Base-by-base conservation (phyloP, 2,797 vertebrate species). In the Uromys caudimaculatus region DNA sequence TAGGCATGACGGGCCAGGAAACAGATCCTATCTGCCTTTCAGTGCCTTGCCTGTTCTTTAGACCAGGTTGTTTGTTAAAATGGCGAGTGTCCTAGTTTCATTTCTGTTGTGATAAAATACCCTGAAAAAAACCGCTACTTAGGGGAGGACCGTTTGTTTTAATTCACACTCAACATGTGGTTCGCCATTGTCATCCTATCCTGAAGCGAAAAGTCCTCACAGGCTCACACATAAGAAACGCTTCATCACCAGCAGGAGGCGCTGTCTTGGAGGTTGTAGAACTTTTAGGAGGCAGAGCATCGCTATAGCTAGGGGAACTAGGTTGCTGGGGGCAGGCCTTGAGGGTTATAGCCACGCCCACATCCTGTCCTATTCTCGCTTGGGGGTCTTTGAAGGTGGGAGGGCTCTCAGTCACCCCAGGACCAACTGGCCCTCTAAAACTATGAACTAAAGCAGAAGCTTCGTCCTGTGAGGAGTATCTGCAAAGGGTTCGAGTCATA, bases 171-270 rank as follows among this genome's bases (percentile, higher is more conserved):
- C 41, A 47, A 23, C 29, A 35, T 7, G 4, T 2, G 24, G 60
- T 64, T 84, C 1, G 0, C 41, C 5, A 0, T 21, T 32, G 1
- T 47, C 21, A 14, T 7, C 2, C 32, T 12, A 27, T 69, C 47
- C 83, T 1, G n/a, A 13, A 58, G 24, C 1, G 8, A 71, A 71
- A 54, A 17, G 85, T 27, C 50, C 64, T 54, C 86, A 75, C 3
- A 0, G 69, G 86, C 16, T 58, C 69, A 29, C n/a, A 10, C 0
- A 13, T 24, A 38, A 27, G 8, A 5, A 73, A 38, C 11, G 54
- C 35, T 56, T 54, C 24, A 2, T 19, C 50, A 87, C 47, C 85
- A 73, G n/a, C 50, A 71, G 67, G 64, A 23, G 12, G 23, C 1
- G 16, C 67, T 88, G 50, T 73, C 67, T 56, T 17, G 50, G n/a